Evolutionary conservation across 2,888 invertebrate species (phyloP).

Genomic region (Sympetrum striolatum): DNA sequence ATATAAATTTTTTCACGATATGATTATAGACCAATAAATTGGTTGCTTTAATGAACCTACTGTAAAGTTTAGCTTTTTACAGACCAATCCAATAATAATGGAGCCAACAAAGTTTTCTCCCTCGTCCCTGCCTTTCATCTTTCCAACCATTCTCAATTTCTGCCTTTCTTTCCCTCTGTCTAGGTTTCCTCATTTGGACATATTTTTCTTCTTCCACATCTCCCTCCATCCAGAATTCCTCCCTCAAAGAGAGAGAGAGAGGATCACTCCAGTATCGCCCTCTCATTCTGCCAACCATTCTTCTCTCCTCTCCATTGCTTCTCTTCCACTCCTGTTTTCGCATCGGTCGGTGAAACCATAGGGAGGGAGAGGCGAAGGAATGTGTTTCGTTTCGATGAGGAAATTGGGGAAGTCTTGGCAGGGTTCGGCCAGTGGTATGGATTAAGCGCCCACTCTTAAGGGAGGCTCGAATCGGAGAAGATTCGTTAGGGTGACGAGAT

Average conservation of each 20-base stretch:
- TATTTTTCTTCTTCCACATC: not conserved
- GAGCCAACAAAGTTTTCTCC: too few species aligned
- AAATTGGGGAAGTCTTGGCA: not conserved
- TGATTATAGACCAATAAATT: too few species aligned
- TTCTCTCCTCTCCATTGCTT: not conserved
- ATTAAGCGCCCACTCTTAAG: constrained; percentile 37
- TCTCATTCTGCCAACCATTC: not conserved
- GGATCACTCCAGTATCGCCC: not conserved
- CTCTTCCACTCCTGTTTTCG: not conserved
- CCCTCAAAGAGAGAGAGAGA: not conserved
- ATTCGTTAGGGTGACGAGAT: constrained; percentile 46
- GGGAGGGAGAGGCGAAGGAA: not conserved
- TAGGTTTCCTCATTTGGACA: too few species aligned
- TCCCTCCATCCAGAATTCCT: not conserved
- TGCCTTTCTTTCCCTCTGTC: too few species aligned
- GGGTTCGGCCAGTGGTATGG: constrained; percentile 7
- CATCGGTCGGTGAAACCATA: not conserved
- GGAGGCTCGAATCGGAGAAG: not conserved
- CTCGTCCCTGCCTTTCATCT: too few species aligned
- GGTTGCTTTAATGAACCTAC: too few species aligned
- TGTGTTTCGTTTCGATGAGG: constrained; percentile 17
- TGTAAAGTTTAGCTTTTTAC: too few species aligned
- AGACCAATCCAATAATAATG: too few species aligned
- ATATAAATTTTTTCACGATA: too few species aligned
- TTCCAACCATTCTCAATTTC: too few species aligned